These are phyloP conservation scores for Enteromius trimaculatus DNA, from an alignment of 2,797 vertebrate species.

Conservation along the genomic window DNA sequence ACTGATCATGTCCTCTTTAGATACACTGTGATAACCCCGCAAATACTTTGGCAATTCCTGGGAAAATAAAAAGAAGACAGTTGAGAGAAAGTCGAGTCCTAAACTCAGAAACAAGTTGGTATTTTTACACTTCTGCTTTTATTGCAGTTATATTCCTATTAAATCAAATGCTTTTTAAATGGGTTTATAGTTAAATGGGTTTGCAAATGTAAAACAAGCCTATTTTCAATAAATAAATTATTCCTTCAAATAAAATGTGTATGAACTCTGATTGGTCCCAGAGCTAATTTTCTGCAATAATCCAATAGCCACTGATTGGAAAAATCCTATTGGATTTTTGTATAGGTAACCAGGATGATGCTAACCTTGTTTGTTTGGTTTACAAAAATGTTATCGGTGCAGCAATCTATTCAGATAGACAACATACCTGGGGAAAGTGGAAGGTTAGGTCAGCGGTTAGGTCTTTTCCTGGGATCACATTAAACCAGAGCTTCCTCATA, in stretches of 20 bases:
- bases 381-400: not conserved
- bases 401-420: not conserved
- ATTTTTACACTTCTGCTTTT: not conserved
- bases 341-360: not conserved
- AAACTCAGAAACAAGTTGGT: not conserved
- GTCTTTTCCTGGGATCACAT: slow-evolving; percentile 88
- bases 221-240: too few species aligned
- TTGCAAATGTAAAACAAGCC: not conserved
- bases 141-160: not conserved
- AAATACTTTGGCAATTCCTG: slow-evolving; percentile 93
- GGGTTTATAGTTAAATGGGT: not conserved
- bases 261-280: not conserved
- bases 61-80: not conserved
- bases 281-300: not conserved
- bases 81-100: not conserved
- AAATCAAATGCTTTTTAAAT: not conserved
- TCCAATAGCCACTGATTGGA: not conserved
- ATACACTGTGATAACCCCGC: slow-evolving; percentile 86
- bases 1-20: slow-evolving; percentile 82
- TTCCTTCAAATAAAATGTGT: not conserved
- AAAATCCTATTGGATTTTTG: not conserved
- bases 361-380: not conserved
- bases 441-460: slow-evolving; percentile 86
- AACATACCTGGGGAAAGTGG: slow-evolving; percentile 93
- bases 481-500: slow-evolving; percentile 95